Evolutionary conservation across 2,797 vertebrate species (phyloP), one percentile per base, ranked within the genome.

Genomic region (Podargus strigoides): DNA sequence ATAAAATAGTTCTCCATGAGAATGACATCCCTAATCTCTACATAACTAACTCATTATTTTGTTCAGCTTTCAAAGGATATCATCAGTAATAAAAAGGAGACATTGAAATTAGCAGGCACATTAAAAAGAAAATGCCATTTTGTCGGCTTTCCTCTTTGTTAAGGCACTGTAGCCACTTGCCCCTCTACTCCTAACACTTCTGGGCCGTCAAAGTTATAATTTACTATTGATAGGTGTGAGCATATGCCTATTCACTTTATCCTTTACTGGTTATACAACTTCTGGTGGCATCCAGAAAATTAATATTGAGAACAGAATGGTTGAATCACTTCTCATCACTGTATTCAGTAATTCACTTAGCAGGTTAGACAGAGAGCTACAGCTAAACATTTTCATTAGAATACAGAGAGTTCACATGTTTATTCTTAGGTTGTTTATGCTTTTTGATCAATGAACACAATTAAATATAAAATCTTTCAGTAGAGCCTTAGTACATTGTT

Each of bases 41-140:
- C 42, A 75, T 58, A 91, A 85, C 78, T 75, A 91, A 93, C 91
- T 94, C 79, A 89, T 93, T 89, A 84, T 86, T 94, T 89, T 86
- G 66, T 84, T 92, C 79, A 58, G 18, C 78, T 92, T 91, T 91
- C 39, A 86, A 84, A 86, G 36, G 82, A 84, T 92, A 91, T 56
- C 7, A 92, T 88, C 85, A 78, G 77, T 74, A 83, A 85, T 85
- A 95, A 94, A 87, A 89, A 68, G 39, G 19, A 91, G 66, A 50
- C 56, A 84, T 26, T 91, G 36, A 78, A 93, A 81, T 88, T 88
- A 92, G 66, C 55, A 84, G 34, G 11, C 0, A 0, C n/a, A 15
- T 76, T 59, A 78, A 19, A 85, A 83, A 91, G 17, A 84, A 59
- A 92, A 69, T 44, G 32, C 10, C 41, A 36, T 89, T 94, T 87